Evolutionary conservation across 2,797 vertebrate species (phyloP), one percentile per base, ranked within the genome.

Genomic region (Taeniopygia guttata): DNA sequence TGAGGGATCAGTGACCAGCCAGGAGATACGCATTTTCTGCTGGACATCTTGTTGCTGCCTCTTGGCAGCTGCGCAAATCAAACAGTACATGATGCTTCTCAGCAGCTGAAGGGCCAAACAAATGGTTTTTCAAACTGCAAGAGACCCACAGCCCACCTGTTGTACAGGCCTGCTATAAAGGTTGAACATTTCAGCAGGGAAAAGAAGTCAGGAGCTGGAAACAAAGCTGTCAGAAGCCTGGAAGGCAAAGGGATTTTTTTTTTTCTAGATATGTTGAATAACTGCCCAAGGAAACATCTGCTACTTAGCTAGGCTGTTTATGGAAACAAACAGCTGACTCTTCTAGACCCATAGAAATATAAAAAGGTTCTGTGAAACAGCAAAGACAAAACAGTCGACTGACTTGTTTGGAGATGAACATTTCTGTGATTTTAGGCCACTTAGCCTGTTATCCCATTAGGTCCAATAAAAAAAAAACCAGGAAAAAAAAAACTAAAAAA

Each of bases 221-320:
- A 95, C 90, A 94, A 95, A 95, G 87, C 93, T 96, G 93, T 95
- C 93, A 95, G 92, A 93, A 94, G 87, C 62, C 95, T 96, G 94
- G 90, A 95, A 94, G 75, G 93, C 84, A 87, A 84, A 89, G 62
- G 26, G 64, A 27, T 42, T 60, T 75, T 93, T 87, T 87, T 86
- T 96, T 95, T 92, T 75, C 81, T 92, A 62, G 94, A 89, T 85
- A 85, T 94, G 46, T 95, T 96, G 96, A 96, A 95, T 87, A 94
- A 93, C 84, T 95, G 94, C 95, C 95, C 94, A 95, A 95, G 78
- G 79, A 96, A 96, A 95, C 94, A 96, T 96, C 94, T 96, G 96
- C 79, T 96, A 62, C 93, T 95, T 94, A 93, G 90, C 78, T 77
- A 38, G 78, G 87, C 84, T 93, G 93, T 93, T 96, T 93, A 94